A percentile compares a stretch with the other conserved stretches of the same genome.
Evolutionary conservation across 2,888 invertebrate species (phyloP).

Genomic region (Nomada fabriciana): DNA sequence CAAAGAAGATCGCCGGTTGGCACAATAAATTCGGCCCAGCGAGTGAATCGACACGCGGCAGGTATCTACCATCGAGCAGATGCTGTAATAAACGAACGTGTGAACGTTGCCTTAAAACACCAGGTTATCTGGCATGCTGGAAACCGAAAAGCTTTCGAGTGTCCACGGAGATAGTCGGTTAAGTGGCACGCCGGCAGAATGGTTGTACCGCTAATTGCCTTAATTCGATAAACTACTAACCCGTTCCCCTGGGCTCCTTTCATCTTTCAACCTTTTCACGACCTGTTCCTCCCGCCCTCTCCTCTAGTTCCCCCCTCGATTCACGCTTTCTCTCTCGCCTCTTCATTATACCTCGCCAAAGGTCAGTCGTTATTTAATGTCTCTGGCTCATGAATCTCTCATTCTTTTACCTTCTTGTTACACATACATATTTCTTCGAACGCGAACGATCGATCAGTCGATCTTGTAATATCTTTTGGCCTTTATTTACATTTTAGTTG

Average conservation of each 20-base stretch:
- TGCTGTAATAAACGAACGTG: conserved; percentile 57
- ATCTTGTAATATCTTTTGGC: background rate
- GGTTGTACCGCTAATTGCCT: conserved; percentile 82
- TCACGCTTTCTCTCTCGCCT: conserved; percentile 36
- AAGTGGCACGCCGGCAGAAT: conserved; percentile 75
- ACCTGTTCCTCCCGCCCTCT: conserved; percentile 42
- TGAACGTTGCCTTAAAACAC: conserved; percentile 62
- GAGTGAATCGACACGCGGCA: conserved; percentile 32
- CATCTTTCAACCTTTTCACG: conserved; percentile 54
- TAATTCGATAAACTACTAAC: conserved; percentile 81
- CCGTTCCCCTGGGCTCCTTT: conserved; percentile 59
- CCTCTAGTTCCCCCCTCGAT: background rate
- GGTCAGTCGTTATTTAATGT: conserved; percentile 49
- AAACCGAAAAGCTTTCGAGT: conserved; percentile 80
- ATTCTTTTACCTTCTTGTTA: conserved; percentile 20
- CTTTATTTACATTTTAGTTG: no score
- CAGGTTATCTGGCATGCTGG: conserved; percentile 73
- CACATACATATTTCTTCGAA: conserved; percentile 2
- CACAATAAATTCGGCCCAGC: conserved; percentile 16
- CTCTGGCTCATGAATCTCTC: conserved; percentile 10
- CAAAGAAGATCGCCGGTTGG: background rate
- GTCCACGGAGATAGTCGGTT: conserved; percentile 76
- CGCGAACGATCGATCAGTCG: conserved; percentile 24
- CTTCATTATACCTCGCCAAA: conserved; percentile 47
- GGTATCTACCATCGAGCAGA: conserved; percentile 32